Evolutionary conservation across 2,113 vertebrate genomes (phyloP), one percentile per base, ranked within the genome.

Genomic region (Eptatretus burgeri): DNA sequence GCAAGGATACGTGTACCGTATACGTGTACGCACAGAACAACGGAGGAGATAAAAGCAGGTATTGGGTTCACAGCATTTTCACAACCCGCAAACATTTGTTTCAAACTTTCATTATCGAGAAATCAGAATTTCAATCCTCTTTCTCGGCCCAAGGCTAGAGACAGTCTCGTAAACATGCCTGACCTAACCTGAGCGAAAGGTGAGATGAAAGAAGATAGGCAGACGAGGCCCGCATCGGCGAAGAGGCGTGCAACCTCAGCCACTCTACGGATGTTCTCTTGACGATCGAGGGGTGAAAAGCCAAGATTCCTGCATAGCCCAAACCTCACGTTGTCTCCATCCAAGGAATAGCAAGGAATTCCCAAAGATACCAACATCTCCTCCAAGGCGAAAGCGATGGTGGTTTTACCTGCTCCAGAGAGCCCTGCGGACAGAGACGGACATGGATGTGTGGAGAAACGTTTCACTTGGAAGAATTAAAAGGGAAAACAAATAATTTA

Each of bases 301-400:
- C 89, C 86, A 14, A 98, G 74, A 68, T 98, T 98, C 69, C 88
- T 94, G 72, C 93, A 95, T 67, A 98, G 80, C 14, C 91, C 91
- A 65, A 95, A 88, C 10, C 91, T 83, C 69, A 98, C 88, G 67
- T 98, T 98, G 77, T 98, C 91, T 14, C 91, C 91, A 63, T 98
- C 91, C 69, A 98, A 72, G 0, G 84, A 85, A 71, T 98, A 98
- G 74, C 91, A 98, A 0, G 91, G 91, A 65, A 98, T 98, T 9
- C 85, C 87, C 10, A 95, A 88, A 65, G 87, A 95, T 10, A 98
- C 89, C 66, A 98, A 75, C 67, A 93, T 85, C 63, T 98, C 91
- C 73, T 98, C 91, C 69, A 98, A 66, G 18, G 91, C 91, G 85
- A 98, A 95, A 76, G 88, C 95, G 63, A 98, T 83, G 0, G 91